Evolutionary conservation across 1,140 invertebrate species (phyloP).

Genomic region (Hypothenemus hampei): DNA sequence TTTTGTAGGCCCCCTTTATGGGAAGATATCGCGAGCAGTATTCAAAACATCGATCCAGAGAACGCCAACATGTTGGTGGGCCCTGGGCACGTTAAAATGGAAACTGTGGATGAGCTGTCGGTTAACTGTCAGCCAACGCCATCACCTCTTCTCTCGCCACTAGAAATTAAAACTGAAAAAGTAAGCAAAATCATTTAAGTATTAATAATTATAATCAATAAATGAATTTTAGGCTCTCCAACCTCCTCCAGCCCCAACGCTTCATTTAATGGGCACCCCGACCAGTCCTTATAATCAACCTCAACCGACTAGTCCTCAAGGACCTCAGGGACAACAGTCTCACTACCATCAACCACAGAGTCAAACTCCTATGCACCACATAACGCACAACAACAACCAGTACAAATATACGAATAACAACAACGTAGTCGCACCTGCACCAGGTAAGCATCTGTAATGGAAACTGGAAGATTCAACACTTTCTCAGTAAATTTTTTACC

Average conservation of each 20-base stretch:
- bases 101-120: slow-evolving; percentile 59
- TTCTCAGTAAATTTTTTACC: not conserved
- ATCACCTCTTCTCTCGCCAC: slow-evolving; percentile 62
- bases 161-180: slow-evolving; percentile 67
- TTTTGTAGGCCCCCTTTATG: slow-evolving; percentile 66
- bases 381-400: slow-evolving; percentile 38
- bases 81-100: slow-evolving; percentile 66
- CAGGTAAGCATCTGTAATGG: too few species aligned
- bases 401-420: slow-evolving; percentile 42
- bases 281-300: slow-evolving; percentile 45
- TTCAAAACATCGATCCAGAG: slow-evolving; percentile 81
- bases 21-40: slow-evolving; percentile 85
- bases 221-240: slow-evolving; percentile 43
- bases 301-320: slow-evolving; percentile 37
- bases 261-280: slow-evolving; percentile 50
- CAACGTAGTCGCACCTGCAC: slow-evolving; percentile 42
- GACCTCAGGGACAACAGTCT: slow-evolving; percentile 43
- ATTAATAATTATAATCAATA: not conserved
- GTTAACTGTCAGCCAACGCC: slow-evolving; percentile 52
- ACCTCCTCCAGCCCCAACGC: slow-evolving; percentile 47
- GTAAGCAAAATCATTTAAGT: slow-evolving; percentile 25
- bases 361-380: slow-evolving; percentile 38
- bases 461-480: too few species aligned
- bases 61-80: slow-evolving; percentile 75
- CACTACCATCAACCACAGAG: slow-evolving; percentile 46